Conservation (phyloP, 2,113 vertebrate species). For the Gallinago jamesoni region DNA sequence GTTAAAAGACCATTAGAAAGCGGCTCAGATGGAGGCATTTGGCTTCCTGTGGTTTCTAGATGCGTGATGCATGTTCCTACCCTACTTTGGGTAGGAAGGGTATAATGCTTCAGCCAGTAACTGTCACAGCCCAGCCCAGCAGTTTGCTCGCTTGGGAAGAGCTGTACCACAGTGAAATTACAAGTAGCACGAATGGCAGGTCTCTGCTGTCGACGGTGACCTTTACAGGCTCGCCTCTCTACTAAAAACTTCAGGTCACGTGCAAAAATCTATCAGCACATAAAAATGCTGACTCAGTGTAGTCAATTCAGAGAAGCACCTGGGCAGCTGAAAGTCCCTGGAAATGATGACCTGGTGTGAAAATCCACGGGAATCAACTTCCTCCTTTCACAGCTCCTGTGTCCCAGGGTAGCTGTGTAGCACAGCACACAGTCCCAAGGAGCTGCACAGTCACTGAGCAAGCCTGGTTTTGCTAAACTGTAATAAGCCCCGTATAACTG, state of each 20-base stretch:
- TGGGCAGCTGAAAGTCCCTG: background rate
- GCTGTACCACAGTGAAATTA: background rate
- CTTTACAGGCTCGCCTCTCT: background rate
- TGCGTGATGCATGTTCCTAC: background rate
- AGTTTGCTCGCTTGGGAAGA: background rate
- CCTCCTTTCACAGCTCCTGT: background rate
- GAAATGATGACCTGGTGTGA: background rate
- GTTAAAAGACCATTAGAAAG: background rate
- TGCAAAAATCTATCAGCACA: background rate
- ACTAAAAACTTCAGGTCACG: background rate
- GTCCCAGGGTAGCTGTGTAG: background rate
- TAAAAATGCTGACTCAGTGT: background rate
- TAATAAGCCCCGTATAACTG: too few relatives aligned
- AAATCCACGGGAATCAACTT: background rate
- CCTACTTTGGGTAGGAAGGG: background rate
- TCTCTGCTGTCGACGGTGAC: rapidly evolving
- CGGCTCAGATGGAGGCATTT: background rate
- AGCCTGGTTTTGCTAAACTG: background rate
- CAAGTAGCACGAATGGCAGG: background rate
- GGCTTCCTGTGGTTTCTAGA: background rate
- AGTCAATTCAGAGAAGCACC: background rate
- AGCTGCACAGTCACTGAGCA: background rate
- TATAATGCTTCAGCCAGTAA: background rate
- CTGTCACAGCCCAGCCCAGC: background rate
- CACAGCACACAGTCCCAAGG: background rate